Evolutionary conservation across 2,888 invertebrate species (phyloP).

Genomic region (Diploptera punctata): DNA sequence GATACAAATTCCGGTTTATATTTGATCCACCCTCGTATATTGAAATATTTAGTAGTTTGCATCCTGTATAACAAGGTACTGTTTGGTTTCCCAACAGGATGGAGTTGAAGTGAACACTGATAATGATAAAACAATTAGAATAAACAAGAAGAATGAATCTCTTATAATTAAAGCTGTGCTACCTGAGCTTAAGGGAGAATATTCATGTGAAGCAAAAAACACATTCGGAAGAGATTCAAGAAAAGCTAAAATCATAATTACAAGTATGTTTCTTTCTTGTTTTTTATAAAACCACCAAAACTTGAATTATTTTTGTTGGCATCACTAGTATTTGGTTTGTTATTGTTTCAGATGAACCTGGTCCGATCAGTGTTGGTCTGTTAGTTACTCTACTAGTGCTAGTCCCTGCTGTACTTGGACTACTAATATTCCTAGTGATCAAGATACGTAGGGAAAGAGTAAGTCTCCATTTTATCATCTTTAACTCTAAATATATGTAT

Average conservation of each 20-base stretch:
- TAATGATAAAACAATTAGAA: too few relatives aligned
- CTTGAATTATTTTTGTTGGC: too few relatives aligned
- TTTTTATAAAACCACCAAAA: too few relatives aligned
- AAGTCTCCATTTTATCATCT: too few relatives aligned
- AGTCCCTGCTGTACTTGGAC: background rate
- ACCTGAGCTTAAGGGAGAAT: constrained; percentile 65
- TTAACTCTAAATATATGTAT: too few relatives aligned
- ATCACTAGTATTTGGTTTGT: too few relatives aligned
- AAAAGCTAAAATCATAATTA: constrained; percentile 56
- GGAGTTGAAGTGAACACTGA: too few relatives aligned
- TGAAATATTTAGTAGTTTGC: too few relatives aligned
- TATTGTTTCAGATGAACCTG: background rate
- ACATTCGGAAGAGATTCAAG: constrained; percentile 57
- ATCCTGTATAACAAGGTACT: too few relatives aligned
- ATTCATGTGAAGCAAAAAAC: constrained; percentile 62
- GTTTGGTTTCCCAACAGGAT: too few relatives aligned
- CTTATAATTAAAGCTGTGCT: constrained; percentile 62
- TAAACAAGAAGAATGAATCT: background rate
- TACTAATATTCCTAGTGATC: background rate
- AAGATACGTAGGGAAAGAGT: constrained; percentile 1
- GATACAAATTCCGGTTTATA: too few relatives aligned
- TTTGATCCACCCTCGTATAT: too few relatives aligned
- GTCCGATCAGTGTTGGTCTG: background rate
- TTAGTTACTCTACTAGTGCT: background rate
- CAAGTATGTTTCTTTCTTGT: constrained; percentile 56